Base-by-base conservation (phyloP, 2,888 invertebrate species). In the Chymomyza caudatula region DNA sequence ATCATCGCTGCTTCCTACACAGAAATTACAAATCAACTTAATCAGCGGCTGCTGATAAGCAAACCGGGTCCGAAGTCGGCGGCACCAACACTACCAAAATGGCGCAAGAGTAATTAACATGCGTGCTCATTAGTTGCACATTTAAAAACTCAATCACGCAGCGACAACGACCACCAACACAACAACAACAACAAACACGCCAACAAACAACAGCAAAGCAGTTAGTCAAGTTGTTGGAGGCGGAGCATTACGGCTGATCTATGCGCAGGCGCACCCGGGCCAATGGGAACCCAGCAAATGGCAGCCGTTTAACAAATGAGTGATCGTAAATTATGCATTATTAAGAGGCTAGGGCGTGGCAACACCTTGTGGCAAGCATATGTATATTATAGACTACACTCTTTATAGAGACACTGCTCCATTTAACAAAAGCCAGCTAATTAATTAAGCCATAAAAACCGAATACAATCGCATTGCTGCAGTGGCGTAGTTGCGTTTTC, bases 401-500 rank as follows among this genome's bases (percentile, higher is more conserved):
- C 1, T 25, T 25, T 25, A 25, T 3, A 22, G 13, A 25, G 17
- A 25, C 8, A 29, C n/a, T n/a, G 22, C 15, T 37, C 22, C 51
- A 51, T 65, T 37, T 60, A 73, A 13, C 43, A n/a, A n/a, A n/a
- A n/a, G n/a, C 43, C 23, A 56, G 63, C 51, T 61, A 77, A 75
- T 85, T 81, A 86, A 81, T 86, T 81, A 86, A 86, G 80, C 86
- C 80, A 85, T 79, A 79, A 82, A 65, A 6, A 58, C 20, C 43
- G 17, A 19, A 54, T 15, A 23, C 11, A 19, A n/a, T 2, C 8
- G 11, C 3, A 44, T 11, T n/a, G 19, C 5, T 5, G n/a, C n/a
- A n/a, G n/a, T n/a, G n/a, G n/a, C n/a, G n/a, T n/a, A n/a, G n/a
- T n/a, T n/a, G n/a, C n/a, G n/a, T n/a, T n/a, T n/a, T n/a, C n/a